Evolutionary conservation across 2,888 invertebrate species (phyloP).

Genomic region (Nomada ferruginata): DNA sequence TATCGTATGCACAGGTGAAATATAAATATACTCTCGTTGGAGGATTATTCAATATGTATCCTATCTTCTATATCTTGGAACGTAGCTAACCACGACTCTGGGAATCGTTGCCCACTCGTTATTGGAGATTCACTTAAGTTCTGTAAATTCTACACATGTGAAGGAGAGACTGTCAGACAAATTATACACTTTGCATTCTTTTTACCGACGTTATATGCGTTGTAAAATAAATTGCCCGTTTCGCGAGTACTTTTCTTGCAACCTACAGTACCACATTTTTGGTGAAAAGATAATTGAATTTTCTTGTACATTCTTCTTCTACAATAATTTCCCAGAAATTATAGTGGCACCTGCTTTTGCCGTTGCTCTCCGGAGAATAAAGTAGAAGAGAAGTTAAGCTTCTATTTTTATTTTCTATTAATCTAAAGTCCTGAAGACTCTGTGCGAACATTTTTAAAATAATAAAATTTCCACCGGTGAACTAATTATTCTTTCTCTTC

Average conservation of each 20-base stretch:
- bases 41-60: neutral
- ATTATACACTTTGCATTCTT: neutral
- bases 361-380: no score
- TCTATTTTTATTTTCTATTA: no score
- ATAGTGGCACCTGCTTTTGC: no score
- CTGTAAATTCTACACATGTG: constrained; percentile 5
- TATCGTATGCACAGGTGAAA: neutral
- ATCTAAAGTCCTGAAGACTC: no score
- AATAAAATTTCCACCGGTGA: no score
- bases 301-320: neutral
- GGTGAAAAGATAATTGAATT: no score
- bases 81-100: constrained; percentile 60
- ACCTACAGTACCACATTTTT: no score
- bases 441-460: no score
- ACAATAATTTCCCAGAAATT: neutral
- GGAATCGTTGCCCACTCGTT: constrained; percentile 44
- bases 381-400: no score
- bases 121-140: constrained; percentile 35
- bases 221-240: no score
- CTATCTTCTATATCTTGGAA: neutral
- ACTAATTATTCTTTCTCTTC: neutral
- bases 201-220: no score
- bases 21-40: neutral
- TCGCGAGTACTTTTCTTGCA: no score
- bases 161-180: constrained; percentile 24